Evolutionary conservation across 2,797 vertebrate species (phyloP), one percentile per base, ranked within the genome.

Genomic region (Naso thynnoides): DNA sequence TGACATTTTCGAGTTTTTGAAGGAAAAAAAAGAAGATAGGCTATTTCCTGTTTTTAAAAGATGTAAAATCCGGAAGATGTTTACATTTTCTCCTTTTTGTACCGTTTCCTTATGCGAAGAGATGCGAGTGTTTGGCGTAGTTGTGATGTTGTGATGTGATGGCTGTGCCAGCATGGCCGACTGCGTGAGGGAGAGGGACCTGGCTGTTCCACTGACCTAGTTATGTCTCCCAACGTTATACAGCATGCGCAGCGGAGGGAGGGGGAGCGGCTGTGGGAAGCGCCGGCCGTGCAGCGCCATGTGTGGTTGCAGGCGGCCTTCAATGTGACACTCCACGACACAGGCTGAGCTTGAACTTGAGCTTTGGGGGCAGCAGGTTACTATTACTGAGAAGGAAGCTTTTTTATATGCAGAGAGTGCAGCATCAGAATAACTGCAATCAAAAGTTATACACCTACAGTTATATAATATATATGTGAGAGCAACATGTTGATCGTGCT

Each of bases 121-220:
- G 18, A n/a, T 8, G 1, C 9, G 19, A n/a, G 16, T 48, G 56
- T n/a, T n/a, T 38, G 14, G 49, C 36, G 75, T 21, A 27, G 39
- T 59, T 68, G 72, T 60, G 81, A 27, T 65, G 74, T 70, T 90
- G 88, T 91, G 90, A 64, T 86, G 86, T 65, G 76, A 61, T 54
- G 79, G 64, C 72, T 49, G 71, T 81, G 85, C 76, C 89, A 87
- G 94, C 94, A 93, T 94, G 94, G 91, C 87, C 57, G 86, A 80
- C 90, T 64, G 84, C 73, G 92, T 95, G 93, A 77, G 87, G 83
- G 87, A 69, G 88, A 78, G 65, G 48, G 76, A 76, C 70, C 76
- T 85, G 88, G 91, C 93, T 94, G 94, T 94, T 95, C 93, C 89
- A 95, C 93, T 96, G 95, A 95, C 94, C 94, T 74, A 95, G 90